Evolutionary conservation across 2,797 vertebrate species (phyloP).

Genomic region (Lepidocolaptes lacrymiger): DNA sequence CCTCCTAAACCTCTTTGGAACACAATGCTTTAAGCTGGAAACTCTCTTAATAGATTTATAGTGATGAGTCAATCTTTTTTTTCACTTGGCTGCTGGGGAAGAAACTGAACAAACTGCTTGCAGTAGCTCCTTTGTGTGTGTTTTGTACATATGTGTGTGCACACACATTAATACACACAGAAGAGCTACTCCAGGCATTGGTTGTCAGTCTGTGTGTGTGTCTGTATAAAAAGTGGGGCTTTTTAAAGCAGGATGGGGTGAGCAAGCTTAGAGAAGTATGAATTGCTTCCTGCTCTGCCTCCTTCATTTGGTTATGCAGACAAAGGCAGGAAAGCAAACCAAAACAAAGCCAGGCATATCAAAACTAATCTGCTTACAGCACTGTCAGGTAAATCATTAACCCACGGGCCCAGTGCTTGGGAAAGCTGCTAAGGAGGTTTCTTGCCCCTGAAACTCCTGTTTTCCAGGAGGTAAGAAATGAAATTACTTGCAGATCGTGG

Average conservation of each 20-base stretch:
- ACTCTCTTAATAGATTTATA: neutral
- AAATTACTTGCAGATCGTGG: neutral
- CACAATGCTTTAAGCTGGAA: neutral
- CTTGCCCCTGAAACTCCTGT: neutral
- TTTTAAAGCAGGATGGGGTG: neutral
- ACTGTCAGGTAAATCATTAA: constrained; percentile 29
- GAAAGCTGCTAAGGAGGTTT: neutral
- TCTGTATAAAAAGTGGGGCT: neutral
- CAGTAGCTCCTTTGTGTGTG: neutral
- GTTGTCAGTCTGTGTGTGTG: neutral
- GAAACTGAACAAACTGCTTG: neutral
- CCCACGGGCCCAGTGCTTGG: fast-evolving
- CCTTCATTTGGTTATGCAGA: neutral
- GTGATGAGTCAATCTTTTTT: neutral
- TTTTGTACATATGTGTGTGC: neutral
- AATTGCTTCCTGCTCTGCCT: neutral
- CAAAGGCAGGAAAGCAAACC: neutral
- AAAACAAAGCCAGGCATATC: neutral
- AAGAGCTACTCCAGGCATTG: neutral
- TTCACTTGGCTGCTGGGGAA: neutral
- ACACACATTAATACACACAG: neutral
- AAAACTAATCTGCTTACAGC: neutral
- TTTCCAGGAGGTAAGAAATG: neutral
- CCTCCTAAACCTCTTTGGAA: neutral
- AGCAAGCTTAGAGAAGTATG: neutral